Evolutionary conservation across 2,888 invertebrate species (phyloP).

Genomic region (Priapulus caudatus): DNA sequence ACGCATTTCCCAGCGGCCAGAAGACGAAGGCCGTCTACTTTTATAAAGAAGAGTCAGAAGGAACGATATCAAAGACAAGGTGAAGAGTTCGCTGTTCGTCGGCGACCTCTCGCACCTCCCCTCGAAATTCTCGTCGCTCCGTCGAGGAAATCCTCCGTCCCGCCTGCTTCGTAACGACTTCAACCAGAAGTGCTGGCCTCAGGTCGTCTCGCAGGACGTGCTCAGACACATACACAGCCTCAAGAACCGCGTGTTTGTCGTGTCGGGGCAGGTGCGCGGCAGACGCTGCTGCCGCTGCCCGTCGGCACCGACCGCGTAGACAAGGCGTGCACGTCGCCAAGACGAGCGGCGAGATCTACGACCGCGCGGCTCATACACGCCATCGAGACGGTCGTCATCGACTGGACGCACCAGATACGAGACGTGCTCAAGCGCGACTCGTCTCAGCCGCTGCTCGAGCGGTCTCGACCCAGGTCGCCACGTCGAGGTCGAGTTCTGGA

Average conservation of each 20-base stretch:
- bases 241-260: constrained; percentile 83
- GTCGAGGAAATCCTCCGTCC: too few relatives aligned
- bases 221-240: constrained; percentile 80
- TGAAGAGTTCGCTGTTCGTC: constrained; percentile 56
- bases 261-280: constrained; percentile 82
- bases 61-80: too few relatives aligned
- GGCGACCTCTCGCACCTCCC: constrained; percentile 75
- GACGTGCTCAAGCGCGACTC: constrained; percentile 83
- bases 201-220: constrained; percentile 76
- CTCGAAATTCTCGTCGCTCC: constrained; percentile 87
- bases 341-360: constrained; percentile 39
- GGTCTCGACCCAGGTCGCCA: constrained; percentile 68
- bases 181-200: constrained; percentile 54
- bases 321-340: constrained; percentile 8
- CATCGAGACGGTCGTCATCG: constrained; percentile 86
- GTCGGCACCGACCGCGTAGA: constrained; percentile 36
- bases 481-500: constrained; percentile 73
- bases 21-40: constrained; percentile 50
- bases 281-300: constrained; percentile 75
- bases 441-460: constrained; percentile 60
- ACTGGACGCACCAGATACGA: constrained; percentile 82
- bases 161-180: constrained; percentile 53
- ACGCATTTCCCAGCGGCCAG: constrained; percentile 68
- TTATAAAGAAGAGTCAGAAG: too few relatives aligned
- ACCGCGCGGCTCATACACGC: constrained; percentile 78